These are phyloP conservation scores for Orius insidiosus DNA, from an alignment of 1,140 invertebrate genomes.

Conservation along the genomic window DNA sequence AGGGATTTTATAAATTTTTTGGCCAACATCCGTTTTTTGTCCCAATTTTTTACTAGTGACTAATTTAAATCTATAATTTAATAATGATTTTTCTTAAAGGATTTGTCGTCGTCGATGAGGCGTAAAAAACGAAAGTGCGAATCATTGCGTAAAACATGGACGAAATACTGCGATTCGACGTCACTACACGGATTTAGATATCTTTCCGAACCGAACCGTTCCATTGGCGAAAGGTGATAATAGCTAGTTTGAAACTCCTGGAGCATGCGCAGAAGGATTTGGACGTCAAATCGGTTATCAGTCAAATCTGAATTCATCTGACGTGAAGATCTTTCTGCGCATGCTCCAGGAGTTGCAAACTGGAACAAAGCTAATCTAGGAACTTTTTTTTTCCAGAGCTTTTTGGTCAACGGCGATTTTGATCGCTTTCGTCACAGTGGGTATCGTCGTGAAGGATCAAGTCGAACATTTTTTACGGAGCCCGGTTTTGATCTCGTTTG, in stretches of 20 bases:
- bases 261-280: neutral
- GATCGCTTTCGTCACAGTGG: neutral
- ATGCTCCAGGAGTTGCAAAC: neutral
- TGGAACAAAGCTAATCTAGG: neutral
- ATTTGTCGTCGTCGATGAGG: neutral
- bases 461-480: neutral
- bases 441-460: constrained; percentile 2
- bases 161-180: constrained; percentile 3
- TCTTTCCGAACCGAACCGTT: constrained; percentile 5
- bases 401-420: constrained; percentile 12
- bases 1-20: too few species aligned
- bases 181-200: constrained; percentile 9
- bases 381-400: constrained; percentile 2
- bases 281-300: too few species aligned
- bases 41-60: too few species aligned
- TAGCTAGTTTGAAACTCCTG: neutral
- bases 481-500: constrained; percentile 14
- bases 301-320: too few species aligned
- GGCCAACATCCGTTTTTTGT: too few species aligned
- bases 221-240: constrained; percentile 1
- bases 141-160: neutral
- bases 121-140: neutral
- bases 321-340: too few species aligned
- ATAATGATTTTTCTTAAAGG: neutral
- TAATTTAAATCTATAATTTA: neutral